These are phyloP conservation scores for Imbricaverruca yamaguchii DNA, from an alignment of 2,888 invertebrate genomes.

Conservation along the genomic window DNA sequence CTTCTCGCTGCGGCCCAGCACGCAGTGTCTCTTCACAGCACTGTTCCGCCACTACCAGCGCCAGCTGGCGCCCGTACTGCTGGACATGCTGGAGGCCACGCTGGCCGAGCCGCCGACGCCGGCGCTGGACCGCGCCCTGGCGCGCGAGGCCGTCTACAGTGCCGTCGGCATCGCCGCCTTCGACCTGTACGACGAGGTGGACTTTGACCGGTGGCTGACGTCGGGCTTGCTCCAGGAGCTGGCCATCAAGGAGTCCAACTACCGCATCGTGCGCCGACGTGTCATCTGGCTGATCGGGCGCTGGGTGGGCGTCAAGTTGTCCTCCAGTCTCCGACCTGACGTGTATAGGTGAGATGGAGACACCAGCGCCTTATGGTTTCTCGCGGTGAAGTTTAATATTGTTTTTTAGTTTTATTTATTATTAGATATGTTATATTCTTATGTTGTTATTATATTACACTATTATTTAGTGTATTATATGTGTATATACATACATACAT, in stretches of 20 bases:
- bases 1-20: conserved; percentile 80
- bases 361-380: too few relatives aligned
- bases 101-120: conserved; percentile 58
- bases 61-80: conserved; percentile 62
- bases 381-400: too few relatives aligned
- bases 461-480: too few relatives aligned
- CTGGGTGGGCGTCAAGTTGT: conserved; percentile 67
- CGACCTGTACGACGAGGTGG: conserved; percentile 83
- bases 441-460: too few relatives aligned
- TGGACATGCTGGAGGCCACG: conserved; percentile 56
- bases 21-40: conserved; percentile 74
- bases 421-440: too few relatives aligned
- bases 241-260: conserved; percentile 70
- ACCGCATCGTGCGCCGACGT: conserved; percentile 71
- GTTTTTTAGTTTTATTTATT: too few relatives aligned
- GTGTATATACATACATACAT: too few relatives aligned
- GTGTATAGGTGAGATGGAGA: conserved; percentile 57
- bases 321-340: conserved; percentile 65
- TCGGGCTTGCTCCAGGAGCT: conserved; percentile 72
- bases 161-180: conserved; percentile 82
- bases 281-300: conserved; percentile 75
- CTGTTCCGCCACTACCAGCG: conserved; percentile 72
- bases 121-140: conserved; percentile 59
- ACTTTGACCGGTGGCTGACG: conserved; percentile 88
- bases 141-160: conserved; percentile 89